Conservation (phyloP, 2,113 vertebrate species). For the Marcusenius ussheri region DNA sequence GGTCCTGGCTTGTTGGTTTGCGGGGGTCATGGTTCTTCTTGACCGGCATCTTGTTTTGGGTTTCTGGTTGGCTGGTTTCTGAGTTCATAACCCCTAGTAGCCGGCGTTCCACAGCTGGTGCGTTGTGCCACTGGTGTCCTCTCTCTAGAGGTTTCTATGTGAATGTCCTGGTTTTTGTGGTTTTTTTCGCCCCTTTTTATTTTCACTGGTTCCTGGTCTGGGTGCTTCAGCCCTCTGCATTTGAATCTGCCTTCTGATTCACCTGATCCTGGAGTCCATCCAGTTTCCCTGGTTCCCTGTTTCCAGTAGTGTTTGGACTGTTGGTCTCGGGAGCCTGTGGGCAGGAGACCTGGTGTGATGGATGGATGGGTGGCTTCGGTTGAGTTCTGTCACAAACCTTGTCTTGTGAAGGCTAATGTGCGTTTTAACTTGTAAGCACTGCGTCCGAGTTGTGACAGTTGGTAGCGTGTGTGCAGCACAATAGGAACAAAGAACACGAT, state of each 20-base stretch:
- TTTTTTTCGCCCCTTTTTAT: neutral
- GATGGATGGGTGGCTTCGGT: neutral
- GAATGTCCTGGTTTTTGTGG: neutral
- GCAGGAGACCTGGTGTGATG: neutral
- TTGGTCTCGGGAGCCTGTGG: neutral
- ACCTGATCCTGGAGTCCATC: neutral
- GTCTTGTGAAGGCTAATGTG: neutral
- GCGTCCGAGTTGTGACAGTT: neutral
- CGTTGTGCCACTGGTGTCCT: neutral
- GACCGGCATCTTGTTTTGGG: neutral
- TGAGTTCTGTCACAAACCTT: neutral
- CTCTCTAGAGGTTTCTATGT: neutral
- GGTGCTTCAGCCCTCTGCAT: neutral
- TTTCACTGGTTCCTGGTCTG: neutral
- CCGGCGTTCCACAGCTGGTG: neutral
- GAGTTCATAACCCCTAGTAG: neutral
- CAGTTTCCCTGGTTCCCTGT: neutral
- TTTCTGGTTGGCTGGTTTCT: neutral
- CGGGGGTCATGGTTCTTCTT: neutral
- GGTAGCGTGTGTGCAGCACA: neutral
- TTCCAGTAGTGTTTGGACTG: neutral
- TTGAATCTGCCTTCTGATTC: neutral
- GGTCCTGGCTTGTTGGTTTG: neutral
- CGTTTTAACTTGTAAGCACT: neutral
- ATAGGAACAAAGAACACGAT: neutral